phyloP scores from a whole-genome alignment of 2,113 vertebrate genomes.

The Pipa parva region DNA sequence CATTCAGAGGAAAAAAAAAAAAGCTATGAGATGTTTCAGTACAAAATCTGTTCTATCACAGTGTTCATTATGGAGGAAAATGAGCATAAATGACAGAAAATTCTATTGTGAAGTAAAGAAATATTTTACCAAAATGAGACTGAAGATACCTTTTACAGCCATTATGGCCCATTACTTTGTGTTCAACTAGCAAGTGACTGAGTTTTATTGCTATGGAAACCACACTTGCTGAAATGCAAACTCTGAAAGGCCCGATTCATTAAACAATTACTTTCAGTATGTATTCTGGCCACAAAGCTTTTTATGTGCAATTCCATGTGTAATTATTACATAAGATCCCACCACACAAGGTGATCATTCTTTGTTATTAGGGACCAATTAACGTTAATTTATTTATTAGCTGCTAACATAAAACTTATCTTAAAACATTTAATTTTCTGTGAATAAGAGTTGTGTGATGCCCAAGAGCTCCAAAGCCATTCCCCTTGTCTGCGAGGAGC shows the following conservation, averaged over 20 bases:
- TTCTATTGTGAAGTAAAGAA: conserved; percentile 26
- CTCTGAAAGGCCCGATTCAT: conserved; percentile 22
- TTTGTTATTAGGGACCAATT: conserved; percentile 36
- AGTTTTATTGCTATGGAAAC: background rate
- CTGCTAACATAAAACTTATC: conserved; percentile 21
- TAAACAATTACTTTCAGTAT: conserved; percentile 34
- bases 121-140: conserved; percentile 29
- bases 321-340: conserved; percentile 21
- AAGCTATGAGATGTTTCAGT: background rate
- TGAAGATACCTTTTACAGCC: conserved; percentile 6
- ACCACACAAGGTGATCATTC: conserved; percentile 20
- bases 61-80: conserved; percentile 21
- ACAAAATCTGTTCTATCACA: conserved; percentile 1
- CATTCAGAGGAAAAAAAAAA: background rate
- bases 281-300: conserved; percentile 11
- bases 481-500: conserved; percentile 13
- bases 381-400: conserved; percentile 29
- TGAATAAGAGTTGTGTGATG: conserved; percentile 12
- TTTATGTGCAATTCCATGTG: background rate
- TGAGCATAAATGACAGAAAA: background rate
- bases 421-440: conserved; percentile 33
- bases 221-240: conserved; percentile 21
- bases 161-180: conserved; percentile 29
- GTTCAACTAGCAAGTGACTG: conserved; percentile 9
- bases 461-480: conserved; percentile 15